phyloP scores from a whole-genome alignment of 2,888 invertebrate species.

The Eulithis prunata region DNA sequence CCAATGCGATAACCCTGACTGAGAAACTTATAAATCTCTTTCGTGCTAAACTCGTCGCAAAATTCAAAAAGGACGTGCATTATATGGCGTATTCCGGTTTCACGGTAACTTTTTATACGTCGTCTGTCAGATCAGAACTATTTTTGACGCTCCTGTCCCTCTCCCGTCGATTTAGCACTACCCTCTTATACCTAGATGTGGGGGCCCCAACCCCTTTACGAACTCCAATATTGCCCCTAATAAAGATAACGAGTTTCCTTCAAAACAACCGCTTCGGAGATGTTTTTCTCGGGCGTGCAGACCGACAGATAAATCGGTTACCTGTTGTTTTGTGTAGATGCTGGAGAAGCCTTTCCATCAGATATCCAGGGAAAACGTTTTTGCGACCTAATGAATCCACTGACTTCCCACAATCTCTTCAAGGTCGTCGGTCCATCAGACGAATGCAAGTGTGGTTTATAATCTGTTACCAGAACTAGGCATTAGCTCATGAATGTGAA shows the following conservation, averaged over 20 bases:
- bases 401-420: too few relatives aligned
- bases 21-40: too few relatives aligned
- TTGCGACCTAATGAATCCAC: too few relatives aligned
- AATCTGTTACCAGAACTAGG: too few relatives aligned
- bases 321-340: background rate
- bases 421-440: too few relatives aligned
- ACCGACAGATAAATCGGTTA: conserved; percentile 20
- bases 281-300: conserved; percentile 49
- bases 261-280: conserved; percentile 49
- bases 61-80: background rate
- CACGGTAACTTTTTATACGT: background rate
- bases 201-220: conserved; percentile 44
- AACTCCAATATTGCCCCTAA: conserved; percentile 50
- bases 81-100: background rate
- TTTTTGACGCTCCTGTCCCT: conserved; percentile 3
- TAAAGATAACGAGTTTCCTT: conserved; percentile 60
- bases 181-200: conserved; percentile 15
- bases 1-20: too few relatives aligned
- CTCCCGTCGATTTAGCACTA: conserved; percentile 19
- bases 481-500: too few relatives aligned
- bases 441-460: too few relatives aligned
- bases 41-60: too few relatives aligned
- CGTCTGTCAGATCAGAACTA: conserved; percentile 4
- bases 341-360: too few relatives aligned
- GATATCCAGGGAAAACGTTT: too few relatives aligned